phyloP scores from a whole-genome alignment of 2,113 vertebrate genomes.

The Lasiurus cinereus region DNA sequence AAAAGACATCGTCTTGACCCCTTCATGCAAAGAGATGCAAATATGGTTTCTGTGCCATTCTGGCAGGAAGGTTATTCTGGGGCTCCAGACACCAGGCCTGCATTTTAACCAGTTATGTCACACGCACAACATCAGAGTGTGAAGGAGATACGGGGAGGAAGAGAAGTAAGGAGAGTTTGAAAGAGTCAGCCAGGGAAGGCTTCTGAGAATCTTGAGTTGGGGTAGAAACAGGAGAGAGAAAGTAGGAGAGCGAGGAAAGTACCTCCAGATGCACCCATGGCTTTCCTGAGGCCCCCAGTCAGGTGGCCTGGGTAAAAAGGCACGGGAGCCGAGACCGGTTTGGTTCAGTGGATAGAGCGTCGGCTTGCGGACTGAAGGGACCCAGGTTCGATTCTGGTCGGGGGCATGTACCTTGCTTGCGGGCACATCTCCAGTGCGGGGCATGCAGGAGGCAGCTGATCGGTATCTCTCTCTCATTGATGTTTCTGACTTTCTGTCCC shows the following conservation, averaged over 20 bases:
- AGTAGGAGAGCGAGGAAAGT: background rate
- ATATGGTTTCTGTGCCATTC: background rate
- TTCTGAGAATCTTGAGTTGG: background rate
- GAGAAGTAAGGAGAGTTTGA: background rate
- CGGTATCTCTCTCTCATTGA: no score
- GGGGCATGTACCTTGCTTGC: no score
- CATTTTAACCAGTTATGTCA: background rate
- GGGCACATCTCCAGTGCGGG: no score
- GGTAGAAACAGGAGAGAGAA: background rate
- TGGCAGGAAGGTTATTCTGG: background rate
- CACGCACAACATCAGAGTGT: background rate
- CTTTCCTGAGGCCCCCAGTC: background rate
- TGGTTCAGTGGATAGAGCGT: no score
- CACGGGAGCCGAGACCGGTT: no score
- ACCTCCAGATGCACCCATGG: background rate
- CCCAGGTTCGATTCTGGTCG: no score
- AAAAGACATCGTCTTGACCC: constrained; percentile 16
- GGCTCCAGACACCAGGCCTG: background rate
- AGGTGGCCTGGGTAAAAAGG: background rate
- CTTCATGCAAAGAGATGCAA: background rate
- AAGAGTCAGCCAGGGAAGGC: background rate
- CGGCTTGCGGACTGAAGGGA: no score
- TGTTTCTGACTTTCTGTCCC: no score
- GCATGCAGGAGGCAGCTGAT: no score
- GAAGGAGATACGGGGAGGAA: background rate